Percentiles rank a stretch among this genome's conserved stretches.
Evolutionary conservation across 2,797 vertebrate genomes (phyloP).

Genomic region (Hoplostethus atlanticus): DNA sequence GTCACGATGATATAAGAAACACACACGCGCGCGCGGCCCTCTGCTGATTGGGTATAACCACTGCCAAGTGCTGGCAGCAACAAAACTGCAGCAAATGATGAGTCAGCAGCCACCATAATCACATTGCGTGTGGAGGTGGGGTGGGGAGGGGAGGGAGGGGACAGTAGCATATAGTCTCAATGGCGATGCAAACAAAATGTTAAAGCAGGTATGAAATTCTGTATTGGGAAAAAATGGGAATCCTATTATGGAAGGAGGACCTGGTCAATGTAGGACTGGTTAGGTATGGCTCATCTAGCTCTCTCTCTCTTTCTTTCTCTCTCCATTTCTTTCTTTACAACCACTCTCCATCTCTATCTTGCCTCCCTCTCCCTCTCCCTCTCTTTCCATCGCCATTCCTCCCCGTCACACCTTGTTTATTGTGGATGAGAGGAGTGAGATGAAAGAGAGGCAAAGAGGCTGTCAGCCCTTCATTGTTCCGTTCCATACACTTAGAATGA

Average conservation of each 20-base stretch:
- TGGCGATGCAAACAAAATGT: slow-evolving; percentile 41
- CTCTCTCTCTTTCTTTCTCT: background rate
- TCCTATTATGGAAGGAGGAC: slow-evolving; percentile 31
- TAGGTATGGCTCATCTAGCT: slow-evolving; percentile 53
- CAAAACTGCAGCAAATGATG: slow-evolving; percentile 29
- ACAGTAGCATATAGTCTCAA: slow-evolving; percentile 30
- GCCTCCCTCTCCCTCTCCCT: background rate
- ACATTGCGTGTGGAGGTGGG: background rate
- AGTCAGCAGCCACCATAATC: slow-evolving; percentile 43
- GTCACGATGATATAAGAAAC: slow-evolving; percentile 6
- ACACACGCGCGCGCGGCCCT: background rate
- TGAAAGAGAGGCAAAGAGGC: slow-evolving; percentile 41
- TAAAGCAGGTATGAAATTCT: slow-evolving; percentile 55
- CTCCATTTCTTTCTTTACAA: slow-evolving; percentile 20
- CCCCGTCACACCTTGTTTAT: slow-evolving; percentile 38
- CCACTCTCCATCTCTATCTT: background rate
- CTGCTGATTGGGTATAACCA: slow-evolving; percentile 21
- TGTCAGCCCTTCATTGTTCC: slow-evolving; percentile 36
- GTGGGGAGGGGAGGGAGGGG: slow-evolving; percentile 2
- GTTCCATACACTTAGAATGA: slow-evolving; percentile 45
- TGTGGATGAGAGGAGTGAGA: slow-evolving; percentile 34
- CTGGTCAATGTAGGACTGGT: slow-evolving; percentile 26
- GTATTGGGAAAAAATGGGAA: slow-evolving; percentile 38
- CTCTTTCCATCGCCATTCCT: background rate
- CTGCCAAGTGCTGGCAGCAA: slow-evolving; percentile 37